Evolutionary conservation across 2,888 invertebrate genomes (phyloP), one percentile per base, ranked within the genome.

Genomic region (Luffia ferchaultella): DNA sequence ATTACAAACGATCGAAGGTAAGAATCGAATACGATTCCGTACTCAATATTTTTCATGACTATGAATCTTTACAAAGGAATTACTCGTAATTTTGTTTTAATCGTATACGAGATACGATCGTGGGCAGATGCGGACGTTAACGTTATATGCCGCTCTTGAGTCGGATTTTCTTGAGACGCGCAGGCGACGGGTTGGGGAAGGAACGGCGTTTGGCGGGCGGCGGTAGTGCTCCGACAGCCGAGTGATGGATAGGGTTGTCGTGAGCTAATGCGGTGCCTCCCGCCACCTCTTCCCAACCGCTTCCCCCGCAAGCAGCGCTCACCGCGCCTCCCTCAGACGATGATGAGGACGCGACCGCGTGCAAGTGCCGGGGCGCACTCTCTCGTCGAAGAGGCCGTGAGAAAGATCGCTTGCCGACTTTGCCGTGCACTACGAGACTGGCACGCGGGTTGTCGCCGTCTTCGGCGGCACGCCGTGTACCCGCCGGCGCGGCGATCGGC

Each of bases 71-170:
- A n/a, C n/a, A n/a, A n/a, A n/a, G n/a, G n/a, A n/a, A n/a, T n/a
- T n/a, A n/a, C n/a, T n/a, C n/a, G n/a, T n/a, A n/a, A n/a, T n/a
- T n/a, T n/a, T n/a, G n/a, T n/a, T n/a, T n/a, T n/a, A n/a, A n/a
- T n/a, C n/a, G n/a, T n/a, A n/a, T n/a, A n/a, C n/a, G 54, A 46
- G 69, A 63, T 48, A 65, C 62, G 55, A 67, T 64, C 62, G 30
- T 45, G 42, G 48, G 18, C 17, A 17, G 42, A 50, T 47, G 49
- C 68, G 63, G 64, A 56, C 12, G 30, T 12, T 60, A 60, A 58
- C 68, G 77, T 75, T 80, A 80, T 67, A 74, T 64, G 59, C 60
- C 72, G 3, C 74, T 67, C 62, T 82, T 82, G 46, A 82, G 67
- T 50, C 82, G 66, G 58, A 80, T 77, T 68, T 82, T 82, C 62